These are phyloP conservation scores for Xenopus laevis DNA, from an alignment of 2,113 vertebrate genomes.

Conservation along the genomic window DNA sequence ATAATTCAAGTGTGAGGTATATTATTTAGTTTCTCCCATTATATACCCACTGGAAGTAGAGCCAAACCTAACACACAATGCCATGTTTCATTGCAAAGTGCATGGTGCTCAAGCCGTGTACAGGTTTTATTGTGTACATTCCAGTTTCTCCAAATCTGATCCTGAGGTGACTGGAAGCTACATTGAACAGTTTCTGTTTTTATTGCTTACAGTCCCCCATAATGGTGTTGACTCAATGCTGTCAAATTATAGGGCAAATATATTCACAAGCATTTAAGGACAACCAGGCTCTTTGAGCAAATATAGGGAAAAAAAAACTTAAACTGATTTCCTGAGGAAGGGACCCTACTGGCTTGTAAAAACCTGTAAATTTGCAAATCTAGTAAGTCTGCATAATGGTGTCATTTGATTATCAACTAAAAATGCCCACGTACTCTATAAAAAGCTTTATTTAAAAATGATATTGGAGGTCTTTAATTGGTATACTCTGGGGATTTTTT, in stretches of 20 bases:
- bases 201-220: conserved; percentile 63
- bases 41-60: conserved; percentile 46
- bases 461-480: conserved; percentile 67
- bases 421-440: conserved; percentile 60
- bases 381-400: conserved; percentile 71
- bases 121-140: conserved; percentile 58
- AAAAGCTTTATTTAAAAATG: conserved; percentile 70
- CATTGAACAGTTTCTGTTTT: conserved; percentile 69
- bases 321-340: conserved; percentile 76
- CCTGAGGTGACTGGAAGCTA: conserved; percentile 62
- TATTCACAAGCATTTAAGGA: conserved; percentile 70
- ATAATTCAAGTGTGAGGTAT: conserved; percentile 38
- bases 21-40: conserved; percentile 52
- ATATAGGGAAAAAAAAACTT: conserved; percentile 66
- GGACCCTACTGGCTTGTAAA: conserved; percentile 74
- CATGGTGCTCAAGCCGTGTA: conserved; percentile 48
- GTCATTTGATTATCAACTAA: conserved; percentile 72
- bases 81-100: conserved; percentile 52
- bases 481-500: conserved; percentile 61
- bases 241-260: conserved; percentile 71
- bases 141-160: conserved; percentile 62
- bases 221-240: conserved; percentile 66
- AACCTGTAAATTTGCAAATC: conserved; percentile 75
- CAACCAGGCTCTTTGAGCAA: conserved; percentile 72
- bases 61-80: conserved; percentile 46